phyloP scores from a whole-genome alignment of 2,888 invertebrate genomes.

The Cyaniris semiargus region DNA sequence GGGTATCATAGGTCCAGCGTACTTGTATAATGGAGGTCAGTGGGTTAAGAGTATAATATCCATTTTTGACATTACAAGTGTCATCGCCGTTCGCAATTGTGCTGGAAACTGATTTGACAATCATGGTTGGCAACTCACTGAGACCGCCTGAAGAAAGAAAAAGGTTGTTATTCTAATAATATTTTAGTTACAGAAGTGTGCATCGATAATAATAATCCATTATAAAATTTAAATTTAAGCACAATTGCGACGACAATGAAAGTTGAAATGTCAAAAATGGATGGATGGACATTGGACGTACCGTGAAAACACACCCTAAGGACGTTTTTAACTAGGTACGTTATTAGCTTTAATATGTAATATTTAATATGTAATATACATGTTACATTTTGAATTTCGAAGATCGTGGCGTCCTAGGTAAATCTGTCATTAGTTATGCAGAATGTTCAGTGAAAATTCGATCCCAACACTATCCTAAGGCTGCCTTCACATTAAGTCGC shows the following conservation, averaged over 20 bases:
- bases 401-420: conserved; percentile 19
- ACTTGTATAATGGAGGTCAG: too few species aligned
- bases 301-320: not conserved
- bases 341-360: conserved; percentile 23
- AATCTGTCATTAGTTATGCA: conserved; percentile 47
- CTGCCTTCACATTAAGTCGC: too few species aligned
- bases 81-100: too few species aligned
- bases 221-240: not conserved
- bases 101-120: too few species aligned
- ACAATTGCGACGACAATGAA: not conserved
- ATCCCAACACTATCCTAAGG: conserved; percentile 19
- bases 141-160: too few species aligned
- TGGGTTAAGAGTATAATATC: conserved; percentile 50
- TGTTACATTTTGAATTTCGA: not conserved
- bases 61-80: not conserved
- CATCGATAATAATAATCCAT: not conserved
- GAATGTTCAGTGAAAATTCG: conserved; percentile 61
- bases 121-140: too few species aligned
- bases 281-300: not conserved
- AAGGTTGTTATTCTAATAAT: not conserved
- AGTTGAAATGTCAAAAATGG: not conserved
- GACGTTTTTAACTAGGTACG: conserved; percentile 27
- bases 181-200: not conserved
- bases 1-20: too few species aligned
- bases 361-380: conserved; percentile 9